These are phyloP conservation scores for Hydrotaea cyrtoneurina DNA, from an alignment of 2,888 invertebrate species.

Conservation along the genomic window DNA sequence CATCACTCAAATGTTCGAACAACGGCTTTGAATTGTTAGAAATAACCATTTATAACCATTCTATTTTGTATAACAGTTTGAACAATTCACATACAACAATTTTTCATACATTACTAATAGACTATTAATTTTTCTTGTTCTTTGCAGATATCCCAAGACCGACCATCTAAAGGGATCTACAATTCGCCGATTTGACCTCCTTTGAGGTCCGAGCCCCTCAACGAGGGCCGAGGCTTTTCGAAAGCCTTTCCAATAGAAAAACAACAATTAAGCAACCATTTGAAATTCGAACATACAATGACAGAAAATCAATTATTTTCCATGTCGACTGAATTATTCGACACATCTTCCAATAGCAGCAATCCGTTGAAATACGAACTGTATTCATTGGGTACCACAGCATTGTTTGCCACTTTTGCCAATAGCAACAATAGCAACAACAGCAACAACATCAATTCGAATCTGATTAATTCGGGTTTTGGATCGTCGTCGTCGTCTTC, in stretches of 20 bases:
- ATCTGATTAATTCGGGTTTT: slow-evolving; percentile 4
- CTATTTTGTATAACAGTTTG: too few species aligned
- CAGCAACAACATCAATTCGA: slow-evolving; percentile 16
- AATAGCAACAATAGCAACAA: slow-evolving; percentile 45
- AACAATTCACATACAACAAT: neutral
- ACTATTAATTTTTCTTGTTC: neutral
- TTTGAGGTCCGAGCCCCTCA: slow-evolving; percentile 52
- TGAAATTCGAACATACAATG: slow-evolving; percentile 72
- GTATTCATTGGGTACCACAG: slow-evolving; percentile 72
- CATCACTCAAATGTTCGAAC: too few species aligned
- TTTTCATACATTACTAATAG: too few species aligned
- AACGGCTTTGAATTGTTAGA: too few species aligned
- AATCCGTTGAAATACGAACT: slow-evolving; percentile 79
- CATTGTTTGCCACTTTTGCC: slow-evolving; percentile 67
- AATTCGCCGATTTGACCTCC: slow-evolving; percentile 42
- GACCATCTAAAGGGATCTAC: neutral
- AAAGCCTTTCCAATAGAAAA: slow-evolving; percentile 57
- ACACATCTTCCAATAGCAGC: slow-evolving; percentile 80
- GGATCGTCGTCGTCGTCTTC: slow-evolving; percentile 11
- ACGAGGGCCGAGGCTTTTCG: slow-evolving; percentile 43
- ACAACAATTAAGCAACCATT: neutral
- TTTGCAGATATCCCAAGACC: neutral
- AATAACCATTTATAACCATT: too few species aligned
- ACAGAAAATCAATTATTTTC: slow-evolving; percentile 80
- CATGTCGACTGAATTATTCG: slow-evolving; percentile 80